These are phyloP conservation scores for Monodelphis domestica DNA, from an alignment of 2,797 vertebrate species.

Conservation along the genomic window DNA sequence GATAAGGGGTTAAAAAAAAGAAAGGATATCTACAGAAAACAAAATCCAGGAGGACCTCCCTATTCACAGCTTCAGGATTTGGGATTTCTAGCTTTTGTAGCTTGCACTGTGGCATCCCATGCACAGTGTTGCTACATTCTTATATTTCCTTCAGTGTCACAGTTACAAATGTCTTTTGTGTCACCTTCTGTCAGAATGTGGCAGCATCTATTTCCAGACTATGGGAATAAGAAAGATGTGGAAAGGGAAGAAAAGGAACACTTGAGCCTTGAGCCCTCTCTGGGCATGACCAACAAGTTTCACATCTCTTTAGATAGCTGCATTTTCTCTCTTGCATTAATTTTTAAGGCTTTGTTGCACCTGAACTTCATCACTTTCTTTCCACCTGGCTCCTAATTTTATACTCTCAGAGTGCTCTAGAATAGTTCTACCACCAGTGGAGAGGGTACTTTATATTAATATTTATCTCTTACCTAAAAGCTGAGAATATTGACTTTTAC, in stretches of 20 bases:
- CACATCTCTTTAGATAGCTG: neutral
- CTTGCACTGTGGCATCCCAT: neutral
- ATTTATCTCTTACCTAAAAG: neutral
- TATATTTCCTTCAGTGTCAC: neutral
- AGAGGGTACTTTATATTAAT: neutral
- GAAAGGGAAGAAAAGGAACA: neutral
- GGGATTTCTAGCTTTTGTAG: neutral
- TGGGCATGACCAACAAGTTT: neutral
- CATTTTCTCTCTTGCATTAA: neutral
- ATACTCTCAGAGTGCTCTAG: neutral
- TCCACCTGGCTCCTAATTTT: neutral
- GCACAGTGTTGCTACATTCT: neutral
- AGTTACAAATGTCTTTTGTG: neutral
- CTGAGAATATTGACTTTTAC: neutral
- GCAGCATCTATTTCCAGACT: neutral
- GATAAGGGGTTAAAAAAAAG: too few relatives aligned
- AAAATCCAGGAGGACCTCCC: neutral
- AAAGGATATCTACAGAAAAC: neutral
- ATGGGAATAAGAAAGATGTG: neutral
- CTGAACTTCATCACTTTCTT: neutral
- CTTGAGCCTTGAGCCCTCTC: neutral
- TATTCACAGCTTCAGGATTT: neutral
- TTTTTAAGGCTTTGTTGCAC: neutral
- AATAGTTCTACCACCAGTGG: neutral
- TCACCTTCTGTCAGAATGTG: neutral